A percentile compares a stretch with the other conserved stretches of the same genome.
These are phyloP conservation scores for Notolepis coatsorum DNA, from an alignment of 2,797 vertebrate species.

Conservation along the genomic window DNA sequence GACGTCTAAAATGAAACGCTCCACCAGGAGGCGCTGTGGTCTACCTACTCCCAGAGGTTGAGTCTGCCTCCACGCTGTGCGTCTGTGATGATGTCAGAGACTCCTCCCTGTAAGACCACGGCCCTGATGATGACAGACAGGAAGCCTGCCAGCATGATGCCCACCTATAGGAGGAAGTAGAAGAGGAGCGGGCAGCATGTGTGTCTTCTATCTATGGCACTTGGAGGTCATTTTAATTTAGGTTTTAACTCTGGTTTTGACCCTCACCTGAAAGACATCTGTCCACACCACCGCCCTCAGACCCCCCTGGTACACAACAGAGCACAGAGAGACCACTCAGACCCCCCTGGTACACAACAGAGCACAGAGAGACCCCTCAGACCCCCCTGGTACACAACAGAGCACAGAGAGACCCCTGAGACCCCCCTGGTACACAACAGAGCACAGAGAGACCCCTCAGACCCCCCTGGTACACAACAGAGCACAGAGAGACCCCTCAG, in stretches of 20 bases:
- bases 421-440: too few species aligned
- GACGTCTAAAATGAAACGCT: neutral
- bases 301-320: slow-evolving; percentile 89
- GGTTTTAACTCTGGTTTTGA: slow-evolving; percentile 38
- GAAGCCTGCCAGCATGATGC: slow-evolving; percentile 93
- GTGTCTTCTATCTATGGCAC: neutral
- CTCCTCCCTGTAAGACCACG: slow-evolving; percentile 82
- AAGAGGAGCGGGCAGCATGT: neutral
- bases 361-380: too few species aligned
- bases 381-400: too few species aligned
- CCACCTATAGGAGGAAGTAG: slow-evolving; percentile 60
- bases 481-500: slow-evolving; percentile 84
- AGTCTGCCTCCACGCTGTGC: slow-evolving; percentile 88
- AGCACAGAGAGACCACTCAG: too few species aligned
- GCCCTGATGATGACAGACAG: slow-evolving; percentile 88
- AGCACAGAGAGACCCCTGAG: slow-evolving; percentile 84
- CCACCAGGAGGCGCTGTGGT: neutral
- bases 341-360: too few species aligned
- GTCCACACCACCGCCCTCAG: slow-evolving; percentile 98
- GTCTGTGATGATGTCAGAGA: slow-evolving; percentile 85
- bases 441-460: too few species aligned
- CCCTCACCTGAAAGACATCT: slow-evolving; percentile 92
- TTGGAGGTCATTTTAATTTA: neutral
- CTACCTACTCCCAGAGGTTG: slow-evolving; percentile 93
- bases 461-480: too few species aligned